These are phyloP conservation scores for Caradrina kadenii DNA, from an alignment of 2,888 invertebrate genomes.

Conservation along the genomic window DNA sequence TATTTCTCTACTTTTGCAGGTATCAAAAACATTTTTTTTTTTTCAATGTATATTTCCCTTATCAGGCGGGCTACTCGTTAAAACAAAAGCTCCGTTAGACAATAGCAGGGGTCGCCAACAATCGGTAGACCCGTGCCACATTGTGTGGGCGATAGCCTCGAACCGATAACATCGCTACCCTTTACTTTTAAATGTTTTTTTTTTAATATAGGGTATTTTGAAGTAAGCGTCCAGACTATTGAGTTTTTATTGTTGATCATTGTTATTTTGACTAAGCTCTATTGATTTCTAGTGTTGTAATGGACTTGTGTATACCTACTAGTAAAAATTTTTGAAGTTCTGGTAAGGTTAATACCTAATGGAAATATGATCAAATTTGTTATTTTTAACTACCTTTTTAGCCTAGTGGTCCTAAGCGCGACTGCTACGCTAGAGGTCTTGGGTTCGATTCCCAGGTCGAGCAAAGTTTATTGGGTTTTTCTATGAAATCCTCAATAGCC, in stretches of 20 bases:
- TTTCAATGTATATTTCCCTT: slow-evolving; percentile 62
- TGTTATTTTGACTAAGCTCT: slow-evolving; percentile 12
- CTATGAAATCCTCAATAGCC: no score
- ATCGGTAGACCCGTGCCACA: slow-evolving; percentile 76
- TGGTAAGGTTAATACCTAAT: neutral
- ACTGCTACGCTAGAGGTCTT: no score
- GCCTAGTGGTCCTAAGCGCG: no score
- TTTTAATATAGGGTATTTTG: slow-evolving; percentile 40
- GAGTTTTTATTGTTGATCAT: slow-evolving; percentile 36
- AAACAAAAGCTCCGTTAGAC: slow-evolving; percentile 74
- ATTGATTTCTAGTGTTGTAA: slow-evolving; percentile 7
- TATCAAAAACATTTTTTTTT: slow-evolving; percentile 52
- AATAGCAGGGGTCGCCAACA: slow-evolving; percentile 73
- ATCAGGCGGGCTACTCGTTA: slow-evolving; percentile 69
- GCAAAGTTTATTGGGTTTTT: no score
- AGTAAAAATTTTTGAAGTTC: slow-evolving; percentile 7
- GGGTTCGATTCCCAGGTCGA: no score
- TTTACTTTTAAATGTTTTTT: slow-evolving; percentile 67
- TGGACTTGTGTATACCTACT: neutral
- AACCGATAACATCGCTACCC: slow-evolving; percentile 65
- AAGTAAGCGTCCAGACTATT: slow-evolving; percentile 30
- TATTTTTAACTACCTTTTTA: no score
- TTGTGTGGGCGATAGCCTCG: slow-evolving; percentile 67
- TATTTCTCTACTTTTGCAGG: slow-evolving; percentile 28
- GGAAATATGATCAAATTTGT: no score